Conservation (phyloP, 1,140 invertebrate genomes). For the Caenorhabditis tropicalis region DNA sequence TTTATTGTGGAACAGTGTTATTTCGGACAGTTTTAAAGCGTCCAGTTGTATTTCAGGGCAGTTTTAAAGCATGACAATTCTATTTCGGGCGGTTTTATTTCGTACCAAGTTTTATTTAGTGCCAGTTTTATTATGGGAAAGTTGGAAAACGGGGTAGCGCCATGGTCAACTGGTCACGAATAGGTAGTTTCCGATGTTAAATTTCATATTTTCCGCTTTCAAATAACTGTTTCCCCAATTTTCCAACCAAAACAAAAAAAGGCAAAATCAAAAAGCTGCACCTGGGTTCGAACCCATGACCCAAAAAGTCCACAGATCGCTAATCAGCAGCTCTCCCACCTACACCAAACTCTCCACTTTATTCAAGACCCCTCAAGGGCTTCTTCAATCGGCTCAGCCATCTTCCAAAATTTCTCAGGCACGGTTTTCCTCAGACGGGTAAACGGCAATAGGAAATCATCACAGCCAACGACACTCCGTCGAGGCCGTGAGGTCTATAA, state of each 20-base stretch:
- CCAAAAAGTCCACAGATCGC: neutral
- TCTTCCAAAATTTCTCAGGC: neutral
- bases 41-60: too few relatives aligned
- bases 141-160: too few relatives aligned
- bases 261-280: too few relatives aligned
- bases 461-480: neutral
- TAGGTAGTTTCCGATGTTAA: too few relatives aligned
- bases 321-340: neutral
- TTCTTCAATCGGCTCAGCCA: constrained; percentile 20
- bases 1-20: too few relatives aligned
- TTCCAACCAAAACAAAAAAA: neutral
- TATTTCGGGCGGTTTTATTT: too few relatives aligned
- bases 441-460: constrained; percentile 45
- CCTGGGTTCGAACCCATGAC: too few relatives aligned
- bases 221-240: neutral
- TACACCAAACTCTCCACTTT: neutral
- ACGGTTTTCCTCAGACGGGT: constrained; percentile 42
- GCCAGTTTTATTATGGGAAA: too few relatives aligned
- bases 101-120: too few relatives aligned
- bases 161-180: too few relatives aligned
- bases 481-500: neutral
- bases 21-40: too few relatives aligned
- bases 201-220: neutral
- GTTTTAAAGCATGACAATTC: too few relatives aligned
- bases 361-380: neutral